Conservation (phyloP, 2,797 vertebrate genomes). For the Sebastes dallii region DNA sequence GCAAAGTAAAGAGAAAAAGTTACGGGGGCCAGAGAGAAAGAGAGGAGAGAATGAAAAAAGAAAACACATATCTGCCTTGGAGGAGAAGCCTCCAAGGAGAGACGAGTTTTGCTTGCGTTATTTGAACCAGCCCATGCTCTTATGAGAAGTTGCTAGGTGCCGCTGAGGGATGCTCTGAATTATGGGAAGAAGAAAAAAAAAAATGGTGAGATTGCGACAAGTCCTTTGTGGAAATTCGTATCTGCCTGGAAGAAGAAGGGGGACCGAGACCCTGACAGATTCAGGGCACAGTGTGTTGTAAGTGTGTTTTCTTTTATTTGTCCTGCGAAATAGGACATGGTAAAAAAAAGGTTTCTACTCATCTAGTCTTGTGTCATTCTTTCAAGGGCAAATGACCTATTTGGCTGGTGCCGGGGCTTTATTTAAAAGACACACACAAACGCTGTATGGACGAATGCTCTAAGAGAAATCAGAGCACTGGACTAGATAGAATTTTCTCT, state of each 20-base stretch:
- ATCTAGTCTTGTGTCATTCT: slow-evolving; percentile 48
- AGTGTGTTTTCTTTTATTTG: slow-evolving; percentile 46
- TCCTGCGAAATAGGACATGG: slow-evolving; percentile 61
- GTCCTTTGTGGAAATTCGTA: slow-evolving; percentile 59
- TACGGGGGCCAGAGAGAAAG: slow-evolving; percentile 18
- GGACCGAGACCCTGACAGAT: slow-evolving; percentile 69
- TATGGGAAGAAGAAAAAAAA: neutral
- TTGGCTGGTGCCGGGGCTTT: slow-evolving; percentile 5
- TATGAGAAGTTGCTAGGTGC: slow-evolving; percentile 30
- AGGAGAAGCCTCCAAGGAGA: slow-evolving; percentile 26
- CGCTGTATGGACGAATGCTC: neutral
- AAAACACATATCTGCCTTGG: slow-evolving; percentile 14
- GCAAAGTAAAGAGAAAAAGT: slow-evolving; percentile 29
- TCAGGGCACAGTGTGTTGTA: slow-evolving; percentile 60
- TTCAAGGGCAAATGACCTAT: slow-evolving; percentile 53
- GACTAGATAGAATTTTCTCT: slow-evolving; percentile 10
- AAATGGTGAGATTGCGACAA: slow-evolving; percentile 34
- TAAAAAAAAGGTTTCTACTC: slow-evolving; percentile 47
- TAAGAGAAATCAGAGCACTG: slow-evolving; percentile 11
- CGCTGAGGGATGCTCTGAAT: slow-evolving; percentile 40
- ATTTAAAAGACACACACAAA: slow-evolving; percentile 27
- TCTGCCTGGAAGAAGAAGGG: slow-evolving; percentile 40
- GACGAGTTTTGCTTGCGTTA: slow-evolving; percentile 26
- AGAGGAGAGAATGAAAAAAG: neutral
- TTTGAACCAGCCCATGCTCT: slow-evolving; percentile 37